Evolutionary conservation across 2,113 vertebrate genomes (phyloP).

Genomic region (Mobula birostris): DNA sequence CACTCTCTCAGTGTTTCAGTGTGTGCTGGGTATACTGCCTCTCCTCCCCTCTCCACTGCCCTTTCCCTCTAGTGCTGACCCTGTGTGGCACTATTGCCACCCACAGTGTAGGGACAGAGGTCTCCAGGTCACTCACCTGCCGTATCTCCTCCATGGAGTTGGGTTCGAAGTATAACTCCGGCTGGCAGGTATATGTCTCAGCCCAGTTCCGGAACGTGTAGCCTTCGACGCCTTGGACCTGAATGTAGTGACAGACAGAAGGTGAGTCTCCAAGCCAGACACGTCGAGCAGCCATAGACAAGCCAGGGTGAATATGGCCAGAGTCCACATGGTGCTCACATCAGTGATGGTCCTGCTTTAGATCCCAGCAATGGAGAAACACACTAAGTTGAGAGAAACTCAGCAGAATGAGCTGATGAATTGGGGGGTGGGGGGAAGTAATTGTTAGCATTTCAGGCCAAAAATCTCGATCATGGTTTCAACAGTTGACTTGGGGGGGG

Average conservation of each 20-base stretch:
- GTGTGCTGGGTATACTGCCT: too few relatives aligned
- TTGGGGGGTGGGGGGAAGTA: too few relatives aligned
- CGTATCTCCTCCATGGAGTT: conserved; percentile 51
- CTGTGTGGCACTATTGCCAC: background rate
- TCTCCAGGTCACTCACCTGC: conserved; percentile 49
- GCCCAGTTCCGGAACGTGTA: conserved; percentile 65
- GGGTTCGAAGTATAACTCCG: conserved; percentile 60
- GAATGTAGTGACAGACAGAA: background rate
- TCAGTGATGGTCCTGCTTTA: background rate
- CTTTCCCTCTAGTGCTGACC: too few relatives aligned
- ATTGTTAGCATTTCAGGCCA: too few relatives aligned
- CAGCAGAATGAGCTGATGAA: too few relatives aligned
- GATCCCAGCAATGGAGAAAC: too few relatives aligned
- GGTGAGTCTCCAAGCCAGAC: background rate
- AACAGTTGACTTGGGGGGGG: too few relatives aligned
- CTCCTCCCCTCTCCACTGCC: too few relatives aligned
- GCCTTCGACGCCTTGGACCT: conserved; percentile 45
- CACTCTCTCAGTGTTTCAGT: too few relatives aligned
- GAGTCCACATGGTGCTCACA: background rate
- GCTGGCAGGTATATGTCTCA: conserved; percentile 55
- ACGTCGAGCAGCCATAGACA: too few relatives aligned
- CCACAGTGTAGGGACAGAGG: background rate
- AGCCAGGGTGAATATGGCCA: rapidly evolving
- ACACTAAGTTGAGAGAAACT: too few relatives aligned
- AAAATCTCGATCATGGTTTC: too few relatives aligned